phyloP scores from a whole-genome alignment of 30 jellyfish, hydroid and myxozoan species.

The Aurelia coerulea region DNA sequence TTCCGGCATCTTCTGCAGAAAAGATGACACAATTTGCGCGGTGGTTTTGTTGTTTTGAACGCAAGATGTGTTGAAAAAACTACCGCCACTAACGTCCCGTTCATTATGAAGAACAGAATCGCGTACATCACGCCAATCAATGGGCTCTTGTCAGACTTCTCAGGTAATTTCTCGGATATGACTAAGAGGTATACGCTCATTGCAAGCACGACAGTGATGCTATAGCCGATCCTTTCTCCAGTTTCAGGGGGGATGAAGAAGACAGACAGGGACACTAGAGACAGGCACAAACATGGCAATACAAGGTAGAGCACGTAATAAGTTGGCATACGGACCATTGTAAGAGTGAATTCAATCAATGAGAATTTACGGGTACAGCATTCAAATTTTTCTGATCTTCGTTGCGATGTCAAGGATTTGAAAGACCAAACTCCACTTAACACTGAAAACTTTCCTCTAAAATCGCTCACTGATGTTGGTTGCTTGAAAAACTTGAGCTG shows the following conservation, averaged over 20 bases:
- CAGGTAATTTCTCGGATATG: conserved; percentile 77
- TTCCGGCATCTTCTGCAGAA: conserved; percentile 39
- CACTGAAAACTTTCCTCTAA: conserved; percentile 38
- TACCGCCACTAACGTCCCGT: conserved; percentile 49
- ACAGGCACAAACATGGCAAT: conserved; percentile 62
- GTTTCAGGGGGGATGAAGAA: conserved; percentile 75
- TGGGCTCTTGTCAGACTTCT: conserved; percentile 65
- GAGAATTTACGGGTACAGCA: conserved; percentile 71
- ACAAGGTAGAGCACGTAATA: conserved; percentile 66
- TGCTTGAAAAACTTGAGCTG: conserved; percentile 40
- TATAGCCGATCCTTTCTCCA: conserved; percentile 70
- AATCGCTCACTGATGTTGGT: conserved; percentile 14
- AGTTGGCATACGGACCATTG: conserved; percentile 48
- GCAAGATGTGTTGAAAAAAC: conserved; percentile 50
- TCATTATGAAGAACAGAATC: conserved; percentile 35
- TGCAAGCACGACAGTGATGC: conserved; percentile 77
- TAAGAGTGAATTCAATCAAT: conserved; percentile 18
- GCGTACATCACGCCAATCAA: conserved; percentile 65
- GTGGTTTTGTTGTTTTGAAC: conserved; percentile 49
- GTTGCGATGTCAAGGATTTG: conserved; percentile 1
- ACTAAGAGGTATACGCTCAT: conserved; percentile 74
- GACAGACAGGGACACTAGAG: conserved; percentile 34
- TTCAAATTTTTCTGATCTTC: conserved; percentile 1
- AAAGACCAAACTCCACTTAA: conserved; percentile 56
- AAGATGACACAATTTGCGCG: conserved; percentile 33